Evolutionary conservation across 2,888 invertebrate species (phyloP), one percentile per base, ranked within the genome.

Genomic region (Eupithecia pulchellata): DNA sequence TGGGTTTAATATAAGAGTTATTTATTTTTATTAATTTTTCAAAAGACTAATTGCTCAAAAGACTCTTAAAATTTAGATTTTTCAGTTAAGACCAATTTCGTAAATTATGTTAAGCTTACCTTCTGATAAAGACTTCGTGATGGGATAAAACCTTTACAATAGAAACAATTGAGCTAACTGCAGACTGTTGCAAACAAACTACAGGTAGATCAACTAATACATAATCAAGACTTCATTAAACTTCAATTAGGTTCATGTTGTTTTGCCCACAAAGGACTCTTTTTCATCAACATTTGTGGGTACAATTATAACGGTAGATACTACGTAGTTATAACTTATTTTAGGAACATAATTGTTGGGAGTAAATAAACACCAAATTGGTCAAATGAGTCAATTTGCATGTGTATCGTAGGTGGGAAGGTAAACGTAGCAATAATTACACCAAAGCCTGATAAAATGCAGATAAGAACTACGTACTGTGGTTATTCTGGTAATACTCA

Each of bases 371-470:
- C 27, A 9, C 63, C 36, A 30, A 73, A 72, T 71, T 64, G 73
- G 69, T 65, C 64, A 66, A 65, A 72, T 68, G 68, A 72, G 66
- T 57, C 47, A 11, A 70, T 75, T 75, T 71, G 13, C 61, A 66
- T 52, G 68, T 65, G 39, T 70, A 36, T 62, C 65, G 76, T 74
- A 75, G 75, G 75, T 68, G 76, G 69, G 47, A 71, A 75, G 76
- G 75, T 64, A 74, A 71, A 73, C 69, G 73, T 36, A 61, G 71
- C 63, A 66, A 68, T 76, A 75, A 73, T 72, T 74, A 76, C 69
- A 68, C 39, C 60, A 42, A 65, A 68, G 61, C 58, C 47, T 71
- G 71, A 71, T 74, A 66, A 57, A 70, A 60, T 34, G 27, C 29
- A 71, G 72, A 76, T 69, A 74, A 75, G 64, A 36, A 63, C 25